phyloP scores from a whole-genome alignment of 2,888 invertebrate species.

The Lagria hirta region DNA sequence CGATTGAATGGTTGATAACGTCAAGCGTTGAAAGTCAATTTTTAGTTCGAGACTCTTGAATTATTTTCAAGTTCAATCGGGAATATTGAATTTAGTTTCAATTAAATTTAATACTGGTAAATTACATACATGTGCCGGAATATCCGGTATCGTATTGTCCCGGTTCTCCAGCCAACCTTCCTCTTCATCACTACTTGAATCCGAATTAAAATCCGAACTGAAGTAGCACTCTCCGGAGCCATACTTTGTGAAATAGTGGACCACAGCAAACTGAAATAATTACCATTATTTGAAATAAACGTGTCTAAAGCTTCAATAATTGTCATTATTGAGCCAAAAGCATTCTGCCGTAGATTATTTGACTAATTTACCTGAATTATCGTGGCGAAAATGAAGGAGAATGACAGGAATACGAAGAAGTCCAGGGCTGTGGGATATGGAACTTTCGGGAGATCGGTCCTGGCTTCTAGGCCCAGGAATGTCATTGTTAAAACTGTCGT shows the following conservation, averaged over 20 bases:
- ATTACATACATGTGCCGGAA: slow-evolving; percentile 12
- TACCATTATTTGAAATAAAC: slow-evolving; percentile 22
- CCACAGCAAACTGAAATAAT: slow-evolving; percentile 68
- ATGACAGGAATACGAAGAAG: slow-evolving; percentile 79
- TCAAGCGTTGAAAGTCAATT: no score
- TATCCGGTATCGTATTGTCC: slow-evolving; percentile 9
- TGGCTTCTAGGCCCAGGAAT: slow-evolving; percentile 75
- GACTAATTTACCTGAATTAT: slow-evolving; percentile 64
- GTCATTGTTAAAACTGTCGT: slow-evolving; percentile 86
- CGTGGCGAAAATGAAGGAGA: slow-evolving; percentile 78
- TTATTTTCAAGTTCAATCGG: no score
- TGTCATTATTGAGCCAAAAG: no score
- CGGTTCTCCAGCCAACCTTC: slow-evolving; percentile 40
- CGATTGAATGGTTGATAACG: no score
- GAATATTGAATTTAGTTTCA: no score
- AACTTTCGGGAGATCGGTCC: slow-evolving; percentile 81
- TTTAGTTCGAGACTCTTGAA: no score
- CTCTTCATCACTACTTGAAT: slow-evolving; percentile 61
- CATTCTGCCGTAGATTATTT: slow-evolving; percentile 10
- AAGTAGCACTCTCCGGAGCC: slow-evolving; percentile 79
- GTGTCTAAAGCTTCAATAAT: slow-evolving; percentile 16
- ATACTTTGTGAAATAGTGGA: slow-evolving; percentile 83
- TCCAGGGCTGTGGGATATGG: slow-evolving; percentile 85
- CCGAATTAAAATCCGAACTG: slow-evolving; percentile 64
- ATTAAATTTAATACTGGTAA: background rate